phyloP scores from a whole-genome alignment of 2,797 vertebrate genomes.

The Bryconaethiops microstoma region DNA sequence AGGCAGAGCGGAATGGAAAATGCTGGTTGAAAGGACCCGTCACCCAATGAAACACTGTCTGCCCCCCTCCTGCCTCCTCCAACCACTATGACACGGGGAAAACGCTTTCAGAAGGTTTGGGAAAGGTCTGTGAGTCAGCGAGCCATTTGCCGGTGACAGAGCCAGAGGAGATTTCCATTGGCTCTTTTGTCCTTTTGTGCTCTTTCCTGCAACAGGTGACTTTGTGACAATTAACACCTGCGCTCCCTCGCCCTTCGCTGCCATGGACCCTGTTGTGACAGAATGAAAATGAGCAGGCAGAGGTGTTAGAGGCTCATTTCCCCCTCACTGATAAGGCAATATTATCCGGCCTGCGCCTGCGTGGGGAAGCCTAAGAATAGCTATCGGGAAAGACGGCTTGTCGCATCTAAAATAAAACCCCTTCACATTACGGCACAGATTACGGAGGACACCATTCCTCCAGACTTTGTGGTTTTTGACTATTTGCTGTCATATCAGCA shows the following conservation, averaged over 20 bases:
- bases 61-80: neutral
- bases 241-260: neutral
- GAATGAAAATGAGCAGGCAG: conserved; percentile 27
- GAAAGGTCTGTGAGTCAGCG: neutral
- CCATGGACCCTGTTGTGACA: conserved; percentile 9
- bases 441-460: neutral
- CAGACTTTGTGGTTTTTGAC: neutral
- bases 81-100: neutral
- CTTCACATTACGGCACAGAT: conserved; percentile 19
- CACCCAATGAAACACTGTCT: neutral
- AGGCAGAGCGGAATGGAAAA: neutral
- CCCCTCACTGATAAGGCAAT: conserved; percentile 27
- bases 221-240: conserved; percentile 46
- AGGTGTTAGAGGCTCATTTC: conserved; percentile 32
- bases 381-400: conserved; percentile 33
- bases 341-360: conserved; percentile 38
- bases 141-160: neutral
- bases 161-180: neutral
- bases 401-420: conserved; percentile 40
- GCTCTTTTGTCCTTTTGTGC: conserved; percentile 21
- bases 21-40: neutral
- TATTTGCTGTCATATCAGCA: neutral
- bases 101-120: neutral
- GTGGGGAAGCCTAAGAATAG: conserved; percentile 43
- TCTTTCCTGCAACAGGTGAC: conserved; percentile 33